A percentile compares a stretch with the other conserved stretches of the same genome.
Conservation (phyloP, 2,113 vertebrate species). For the Dissostichus mawsoni region DNA sequence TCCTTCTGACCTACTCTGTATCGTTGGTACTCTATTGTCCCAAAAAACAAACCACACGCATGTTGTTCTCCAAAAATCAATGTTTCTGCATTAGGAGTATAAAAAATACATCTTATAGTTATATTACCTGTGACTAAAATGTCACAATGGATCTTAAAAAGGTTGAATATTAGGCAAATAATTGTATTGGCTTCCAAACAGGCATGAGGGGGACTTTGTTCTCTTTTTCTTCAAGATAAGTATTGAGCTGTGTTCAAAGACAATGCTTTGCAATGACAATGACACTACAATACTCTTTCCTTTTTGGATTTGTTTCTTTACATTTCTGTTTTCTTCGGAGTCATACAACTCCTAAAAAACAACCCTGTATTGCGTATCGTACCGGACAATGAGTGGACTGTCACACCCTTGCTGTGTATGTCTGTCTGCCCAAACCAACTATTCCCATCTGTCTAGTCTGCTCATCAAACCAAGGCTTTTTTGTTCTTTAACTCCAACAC, state of each 20-base stretch:
- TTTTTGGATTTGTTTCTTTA: background rate
- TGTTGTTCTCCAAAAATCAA: background rate
- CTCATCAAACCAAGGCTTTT: slow-evolving; percentile 6
- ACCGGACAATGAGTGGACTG: slow-evolving; percentile 12
- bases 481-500: slow-evolving; percentile 43
- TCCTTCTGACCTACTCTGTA: slow-evolving; percentile 45
- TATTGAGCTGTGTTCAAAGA: background rate
- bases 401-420: background rate
- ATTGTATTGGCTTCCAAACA: background rate
- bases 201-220: slow-evolving; percentile 2
- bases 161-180: background rate
- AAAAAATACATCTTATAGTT: background rate
- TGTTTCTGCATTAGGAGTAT: background rate
- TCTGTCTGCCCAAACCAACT: background rate
- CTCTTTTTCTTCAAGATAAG: background rate
- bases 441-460: background rate
- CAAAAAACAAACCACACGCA: slow-evolving; percentile 18
- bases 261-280: background rate
- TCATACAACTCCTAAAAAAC: background rate
- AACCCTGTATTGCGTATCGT: slow-evolving; percentile 1
- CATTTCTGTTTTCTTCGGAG: background rate
- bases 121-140: background rate
- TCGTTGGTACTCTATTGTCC: background rate
- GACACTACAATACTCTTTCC: background rate
- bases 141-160: background rate